Evolutionary conservation across 2,888 invertebrate species (phyloP).

Genomic region (Conchocele bisecta): DNA sequence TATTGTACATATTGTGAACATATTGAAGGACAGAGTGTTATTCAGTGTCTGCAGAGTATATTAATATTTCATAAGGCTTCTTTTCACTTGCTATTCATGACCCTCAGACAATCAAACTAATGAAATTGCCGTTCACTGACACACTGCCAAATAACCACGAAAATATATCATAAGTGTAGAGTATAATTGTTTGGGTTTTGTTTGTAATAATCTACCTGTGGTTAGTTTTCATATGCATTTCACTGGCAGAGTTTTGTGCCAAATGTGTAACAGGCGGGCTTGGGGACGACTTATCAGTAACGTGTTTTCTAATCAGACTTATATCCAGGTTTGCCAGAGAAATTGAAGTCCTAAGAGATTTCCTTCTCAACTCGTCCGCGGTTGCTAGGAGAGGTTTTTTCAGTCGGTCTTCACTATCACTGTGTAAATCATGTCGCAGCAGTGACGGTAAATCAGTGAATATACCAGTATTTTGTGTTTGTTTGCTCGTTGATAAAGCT

Average conservation of each 20-base stretch:
- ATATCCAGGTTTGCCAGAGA: conserved; percentile 52
- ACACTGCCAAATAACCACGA: conserved; percentile 36
- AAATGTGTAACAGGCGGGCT: conserved; percentile 50
- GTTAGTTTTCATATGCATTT: too few relatives aligned
- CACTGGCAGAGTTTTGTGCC: too few relatives aligned
- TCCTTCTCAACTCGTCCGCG: conserved; percentile 42
- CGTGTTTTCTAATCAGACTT: conserved; percentile 54
- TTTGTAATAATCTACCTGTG: too few relatives aligned
- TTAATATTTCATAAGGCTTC: too few relatives aligned
- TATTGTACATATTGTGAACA: too few relatives aligned
- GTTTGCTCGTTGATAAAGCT: conserved; percentile 51
- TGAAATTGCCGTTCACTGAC: conserved; percentile 44
- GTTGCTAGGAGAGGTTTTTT: conserved; percentile 53
- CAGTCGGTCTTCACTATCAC: conserved; percentile 41
- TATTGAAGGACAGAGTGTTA: too few relatives aligned
- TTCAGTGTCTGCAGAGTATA: too few relatives aligned
- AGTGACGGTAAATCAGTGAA: conserved; percentile 30
- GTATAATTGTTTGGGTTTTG: too few relatives aligned
- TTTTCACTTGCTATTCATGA: too few relatives aligned
- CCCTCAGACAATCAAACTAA: conserved; percentile 29
- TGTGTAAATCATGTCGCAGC: conserved; percentile 49
- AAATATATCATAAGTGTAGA: conserved; percentile 21
- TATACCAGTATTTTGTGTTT: conserved; percentile 49
- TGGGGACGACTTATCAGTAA: conserved; percentile 48
- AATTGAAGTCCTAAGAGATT: conserved; percentile 57